A percentile compares a stretch with the other conserved stretches of the same genome.
phyloP scores from a whole-genome alignment of 2,797 vertebrate genomes.

The Macrochelys suwanniensis region DNA sequence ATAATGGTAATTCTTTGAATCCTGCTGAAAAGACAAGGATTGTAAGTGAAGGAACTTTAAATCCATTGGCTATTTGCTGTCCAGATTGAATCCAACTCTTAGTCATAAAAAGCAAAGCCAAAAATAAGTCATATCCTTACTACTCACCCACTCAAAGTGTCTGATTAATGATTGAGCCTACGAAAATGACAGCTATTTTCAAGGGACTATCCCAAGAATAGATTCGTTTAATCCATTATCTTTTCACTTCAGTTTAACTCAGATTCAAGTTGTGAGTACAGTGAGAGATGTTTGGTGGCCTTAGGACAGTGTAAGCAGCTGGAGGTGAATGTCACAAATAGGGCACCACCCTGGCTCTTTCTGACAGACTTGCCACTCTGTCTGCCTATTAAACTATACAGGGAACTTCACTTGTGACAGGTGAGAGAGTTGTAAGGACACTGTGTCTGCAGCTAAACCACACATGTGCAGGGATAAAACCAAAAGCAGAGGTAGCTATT shows the following conservation, averaged over 20 bases:
- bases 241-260: conserved; percentile 1
- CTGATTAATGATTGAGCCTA: not conserved
- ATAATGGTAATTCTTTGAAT: not conserved
- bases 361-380: not conserved
- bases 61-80: not conserved
- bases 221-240: not conserved
- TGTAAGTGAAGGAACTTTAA: not conserved
- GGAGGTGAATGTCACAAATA: not conserved
- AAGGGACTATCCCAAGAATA: not conserved
- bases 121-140: not conserved
- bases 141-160: not conserved
- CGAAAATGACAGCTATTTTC: conserved; percentile 3
- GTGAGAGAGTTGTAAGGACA: not conserved
- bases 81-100: not conserved
- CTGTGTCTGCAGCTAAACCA: not conserved
- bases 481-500: not conserved
- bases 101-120: not conserved
- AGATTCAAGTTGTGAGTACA: not conserved
- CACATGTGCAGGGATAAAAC: not conserved
- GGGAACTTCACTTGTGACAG: not conserved
- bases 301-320: not conserved
- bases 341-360: not conserved
- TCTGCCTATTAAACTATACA: not conserved
- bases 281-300: not conserved
- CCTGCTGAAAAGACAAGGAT: not conserved